Evolutionary conservation across 2,797 vertebrate genomes (phyloP).

Genomic region (Sparidentex hasta): DNA sequence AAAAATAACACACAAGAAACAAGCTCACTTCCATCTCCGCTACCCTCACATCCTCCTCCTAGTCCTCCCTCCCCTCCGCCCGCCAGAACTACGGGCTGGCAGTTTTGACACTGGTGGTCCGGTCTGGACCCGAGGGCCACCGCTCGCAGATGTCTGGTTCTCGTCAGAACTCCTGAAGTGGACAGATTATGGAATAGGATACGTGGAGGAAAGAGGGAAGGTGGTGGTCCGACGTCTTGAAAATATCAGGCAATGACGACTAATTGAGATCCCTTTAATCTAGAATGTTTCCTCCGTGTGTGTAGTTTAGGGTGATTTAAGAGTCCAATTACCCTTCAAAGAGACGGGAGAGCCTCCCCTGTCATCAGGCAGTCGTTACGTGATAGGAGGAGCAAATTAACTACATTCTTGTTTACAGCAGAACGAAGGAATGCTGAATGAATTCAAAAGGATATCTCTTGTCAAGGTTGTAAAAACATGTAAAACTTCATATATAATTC

Average conservation of each 20-base stretch:
- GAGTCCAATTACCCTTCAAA: constrained; percentile 56
- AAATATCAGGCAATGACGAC: constrained; percentile 63
- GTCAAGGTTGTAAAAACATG: neutral
- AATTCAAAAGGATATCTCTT: neutral
- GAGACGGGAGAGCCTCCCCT: neutral
- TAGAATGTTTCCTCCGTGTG: constrained; percentile 39
- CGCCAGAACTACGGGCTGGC: neutral
- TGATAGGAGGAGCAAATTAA: constrained; percentile 1
- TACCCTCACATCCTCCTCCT: constrained; percentile 5
- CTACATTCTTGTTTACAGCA: constrained; percentile 4
- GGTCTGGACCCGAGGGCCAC: neutral
- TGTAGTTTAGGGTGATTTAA: constrained; percentile 55
- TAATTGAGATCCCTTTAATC: constrained; percentile 77
- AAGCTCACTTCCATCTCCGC: constrained; percentile 9
- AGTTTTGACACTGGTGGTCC: constrained; percentile 25
- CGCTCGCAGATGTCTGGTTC: constrained; percentile 56
- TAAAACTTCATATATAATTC: no score
- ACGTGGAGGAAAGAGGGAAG: neutral
- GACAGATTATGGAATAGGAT: constrained; percentile 47
- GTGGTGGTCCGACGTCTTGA: constrained; percentile 45
- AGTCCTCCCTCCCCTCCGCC: neutral
- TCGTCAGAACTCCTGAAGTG: constrained; percentile 49
- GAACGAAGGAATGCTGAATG: neutral
- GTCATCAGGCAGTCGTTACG: constrained; percentile 19
- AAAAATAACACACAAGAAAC: constrained; percentile 7